phyloP scores from a whole-genome alignment of 2,797 vertebrate genomes.

The Paramormyrops hopkinsi region DNA sequence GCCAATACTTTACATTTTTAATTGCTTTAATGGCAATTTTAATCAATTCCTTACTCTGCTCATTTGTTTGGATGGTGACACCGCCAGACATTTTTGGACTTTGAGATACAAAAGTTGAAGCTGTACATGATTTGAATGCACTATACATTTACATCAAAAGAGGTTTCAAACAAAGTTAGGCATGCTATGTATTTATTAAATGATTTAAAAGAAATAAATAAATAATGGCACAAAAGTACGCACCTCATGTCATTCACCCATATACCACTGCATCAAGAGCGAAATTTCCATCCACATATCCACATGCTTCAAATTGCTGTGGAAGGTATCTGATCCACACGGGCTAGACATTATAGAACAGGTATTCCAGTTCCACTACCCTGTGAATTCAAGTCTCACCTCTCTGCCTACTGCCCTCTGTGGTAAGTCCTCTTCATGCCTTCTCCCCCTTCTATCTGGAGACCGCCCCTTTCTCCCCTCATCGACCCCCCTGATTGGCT shows the following conservation, averaged over 20 bases:
- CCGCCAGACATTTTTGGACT: background rate
- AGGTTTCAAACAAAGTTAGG: background rate
- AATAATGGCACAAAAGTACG: background rate
- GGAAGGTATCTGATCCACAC: background rate
- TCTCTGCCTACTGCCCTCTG: slow-evolving; percentile 37
- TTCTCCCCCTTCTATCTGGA: slow-evolving; percentile 47
- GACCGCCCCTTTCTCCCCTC: slow-evolving; percentile 50
- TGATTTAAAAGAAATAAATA: background rate
- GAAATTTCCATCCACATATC: background rate
- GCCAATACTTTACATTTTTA: background rate
- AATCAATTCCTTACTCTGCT: background rate
- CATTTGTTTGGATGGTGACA: background rate
- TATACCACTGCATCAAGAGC: background rate
- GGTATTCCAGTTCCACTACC: background rate
- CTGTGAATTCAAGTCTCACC: slow-evolving; percentile 38
- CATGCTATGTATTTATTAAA: background rate
- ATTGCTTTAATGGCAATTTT: background rate
- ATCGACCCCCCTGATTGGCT: slow-evolving; percentile 35
- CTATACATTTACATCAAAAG: background rate
- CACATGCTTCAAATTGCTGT: background rate
- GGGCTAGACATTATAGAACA: background rate
- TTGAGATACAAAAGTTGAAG: background rate
- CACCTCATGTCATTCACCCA: background rate
- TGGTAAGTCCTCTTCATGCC: slow-evolving; percentile 45
- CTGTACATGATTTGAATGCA: background rate